Base-by-base conservation (phyloP, 2,797 vertebrate species). In the Scleropages formosus region DNA sequence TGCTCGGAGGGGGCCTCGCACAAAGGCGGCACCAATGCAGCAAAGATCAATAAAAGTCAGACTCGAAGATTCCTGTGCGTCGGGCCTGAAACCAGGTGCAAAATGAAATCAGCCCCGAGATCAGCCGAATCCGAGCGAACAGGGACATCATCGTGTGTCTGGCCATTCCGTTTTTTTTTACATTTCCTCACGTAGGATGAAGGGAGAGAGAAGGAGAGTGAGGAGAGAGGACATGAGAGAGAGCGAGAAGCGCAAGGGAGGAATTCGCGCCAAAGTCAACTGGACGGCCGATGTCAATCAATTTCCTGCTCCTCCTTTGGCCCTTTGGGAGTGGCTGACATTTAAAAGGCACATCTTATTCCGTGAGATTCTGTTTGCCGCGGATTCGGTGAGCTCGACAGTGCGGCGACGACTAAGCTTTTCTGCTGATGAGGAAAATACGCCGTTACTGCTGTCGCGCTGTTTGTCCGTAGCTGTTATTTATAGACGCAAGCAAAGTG, bases 201-300 rank as follows among this genome's bases (percentile, higher is more conserved):
- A 60, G n/a, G 73, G 22, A 65, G 18, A 46, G 10, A 76, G 78
- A 78, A 24, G 51, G 73, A n/a, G 73, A 31, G 58, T 60, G 46
- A 59, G n/a, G 64, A 47, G 69, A 44, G 77, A 56, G 73, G 75
- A 65, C 13, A 39, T 63, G 76, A 77, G 49, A 51, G 46, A 67
- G 69, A 77, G 79, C 6, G 77, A 82, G 83, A 80, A 81, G 79
- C 79, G 53, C 68, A 76, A 78, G 84, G 84, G 82, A 67, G 77
- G 81, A 89, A 90, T 89, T 91, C 87, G 88, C 82, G 88, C 86
- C 80, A 89, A 91, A 92, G 91, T 93, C 92, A 93, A 92, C 91
- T 91, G 89, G 90, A 92, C 90, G 90, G 88, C 89, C 91, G 92
- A 93, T 93, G 91, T 89, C 89, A 91, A 93, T 93, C 87, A 90